A percentile compares a stretch with the other conserved stretches of the same genome.
Evolutionary conservation across 2,113 vertebrate species (phyloP).

Genomic region (Craseonycteris thonglongyai): DNA sequence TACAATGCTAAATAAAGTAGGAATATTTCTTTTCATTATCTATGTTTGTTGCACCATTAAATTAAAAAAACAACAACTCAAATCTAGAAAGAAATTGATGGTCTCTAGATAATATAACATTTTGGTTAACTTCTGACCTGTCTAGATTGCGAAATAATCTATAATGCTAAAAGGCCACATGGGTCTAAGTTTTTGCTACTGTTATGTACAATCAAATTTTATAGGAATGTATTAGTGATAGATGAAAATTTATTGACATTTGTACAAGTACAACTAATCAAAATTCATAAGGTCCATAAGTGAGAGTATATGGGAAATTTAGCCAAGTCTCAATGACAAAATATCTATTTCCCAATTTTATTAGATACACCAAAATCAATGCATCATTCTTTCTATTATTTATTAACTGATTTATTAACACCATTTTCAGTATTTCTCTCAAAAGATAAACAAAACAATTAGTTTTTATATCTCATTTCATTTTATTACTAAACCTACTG

Average conservation of each 20-base stretch:
- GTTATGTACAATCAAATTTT: not conserved
- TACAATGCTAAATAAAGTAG: not conserved
- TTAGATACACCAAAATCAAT: not conserved
- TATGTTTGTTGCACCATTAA: not conserved
- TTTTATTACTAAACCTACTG: not conserved
- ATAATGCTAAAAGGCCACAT: not conserved
- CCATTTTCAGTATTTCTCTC: not conserved
- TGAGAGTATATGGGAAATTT: slow-evolving; percentile 4
- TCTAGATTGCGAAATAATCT: not conserved
- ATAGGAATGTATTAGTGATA: not conserved
- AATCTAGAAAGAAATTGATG: not conserved
- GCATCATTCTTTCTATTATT: slow-evolving; percentile 15
- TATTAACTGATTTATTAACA: not conserved
- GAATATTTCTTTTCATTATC: not conserved
- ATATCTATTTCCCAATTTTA: not conserved
- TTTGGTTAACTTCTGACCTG: not conserved
- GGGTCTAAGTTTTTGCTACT: not conserved
- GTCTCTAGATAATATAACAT: not conserved
- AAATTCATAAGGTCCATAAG: not conserved
- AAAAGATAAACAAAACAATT: not conserved
- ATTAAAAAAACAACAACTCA: not conserved
- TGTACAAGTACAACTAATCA: not conserved
- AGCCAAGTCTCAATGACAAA: not conserved
- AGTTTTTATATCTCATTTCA: not conserved
- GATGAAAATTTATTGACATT: not conserved